Conservation (phyloP, 2,888 invertebrate genomes). For the Nebria salina region DNA sequence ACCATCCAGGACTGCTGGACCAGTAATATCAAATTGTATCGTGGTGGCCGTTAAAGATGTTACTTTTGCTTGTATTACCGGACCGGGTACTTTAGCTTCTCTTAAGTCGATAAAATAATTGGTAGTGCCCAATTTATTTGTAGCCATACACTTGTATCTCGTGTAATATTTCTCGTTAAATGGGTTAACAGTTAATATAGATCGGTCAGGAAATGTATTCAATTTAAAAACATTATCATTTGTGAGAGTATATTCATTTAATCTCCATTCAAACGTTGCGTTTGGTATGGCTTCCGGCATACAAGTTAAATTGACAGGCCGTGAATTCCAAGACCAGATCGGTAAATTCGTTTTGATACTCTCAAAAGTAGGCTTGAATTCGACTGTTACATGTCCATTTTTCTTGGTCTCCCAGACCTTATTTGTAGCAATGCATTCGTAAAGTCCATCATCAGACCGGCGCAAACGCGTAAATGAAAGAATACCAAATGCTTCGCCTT, state of each 20-base stretch:
- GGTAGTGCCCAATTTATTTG: constrained; percentile 77
- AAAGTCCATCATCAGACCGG: constrained; percentile 85
- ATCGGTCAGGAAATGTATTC: constrained; percentile 56
- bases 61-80: constrained; percentile 73
- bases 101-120: constrained; percentile 76
- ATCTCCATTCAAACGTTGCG: constrained; percentile 89
- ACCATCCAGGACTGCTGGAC: constrained; percentile 79
- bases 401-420: constrained; percentile 78
- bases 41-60: constrained; percentile 84
- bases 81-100: constrained; percentile 77
- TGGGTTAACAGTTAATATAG: constrained; percentile 77
- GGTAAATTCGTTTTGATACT: constrained; percentile 75
- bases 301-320: constrained; percentile 85
- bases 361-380: constrained; percentile 84
- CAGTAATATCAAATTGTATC: constrained; percentile 80
- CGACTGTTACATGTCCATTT: constrained; percentile 84
- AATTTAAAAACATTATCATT: constrained; percentile 67
- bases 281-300: constrained; percentile 89
- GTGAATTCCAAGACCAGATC: constrained; percentile 84
- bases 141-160: constrained; percentile 83
- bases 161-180: constrained; percentile 72
- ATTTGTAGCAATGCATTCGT: constrained; percentile 86
- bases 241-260: constrained; percentile 55
- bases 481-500: constrained; percentile 71
- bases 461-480: constrained; percentile 74